phyloP scores from a whole-genome alignment of 2,797 vertebrate genomes.

The Scyliorhinus canicula region DNA sequence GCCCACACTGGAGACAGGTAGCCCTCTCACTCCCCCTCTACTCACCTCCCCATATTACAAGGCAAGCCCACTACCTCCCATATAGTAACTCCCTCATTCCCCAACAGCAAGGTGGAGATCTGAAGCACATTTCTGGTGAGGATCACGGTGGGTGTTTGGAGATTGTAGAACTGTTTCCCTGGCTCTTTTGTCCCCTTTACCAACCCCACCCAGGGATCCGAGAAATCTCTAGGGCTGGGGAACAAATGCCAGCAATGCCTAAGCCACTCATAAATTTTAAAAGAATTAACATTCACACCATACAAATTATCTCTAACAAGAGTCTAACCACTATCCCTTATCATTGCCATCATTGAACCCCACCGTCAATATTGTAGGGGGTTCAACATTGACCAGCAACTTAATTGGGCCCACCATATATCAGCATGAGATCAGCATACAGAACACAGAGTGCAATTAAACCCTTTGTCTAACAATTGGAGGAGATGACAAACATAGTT shows the following conservation, averaged over 20 bases:
- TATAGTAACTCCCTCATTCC: not conserved
- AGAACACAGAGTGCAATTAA: not conserved
- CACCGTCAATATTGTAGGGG: not conserved
- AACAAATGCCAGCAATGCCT: not conserved
- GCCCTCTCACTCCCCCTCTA: not conserved
- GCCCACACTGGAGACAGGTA: not conserved
- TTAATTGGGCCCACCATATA: no score
- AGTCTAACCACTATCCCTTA: not conserved
- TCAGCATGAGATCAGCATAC: not conserved
- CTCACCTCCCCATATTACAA: not conserved
- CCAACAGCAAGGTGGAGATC: not conserved
- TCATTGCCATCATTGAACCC: not conserved
- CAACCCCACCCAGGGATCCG: not conserved
- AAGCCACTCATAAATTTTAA: not conserved
- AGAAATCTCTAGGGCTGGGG: no score
- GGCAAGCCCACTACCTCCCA: not conserved
- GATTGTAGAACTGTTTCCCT: not conserved
- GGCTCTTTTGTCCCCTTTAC: not conserved
- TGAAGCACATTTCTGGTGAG: not conserved
- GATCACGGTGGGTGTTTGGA: not conserved
- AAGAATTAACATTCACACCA: not conserved
- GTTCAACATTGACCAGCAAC: not conserved
- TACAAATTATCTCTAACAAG: not conserved
- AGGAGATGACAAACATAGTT: no score
- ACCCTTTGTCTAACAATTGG: not conserved